Evolutionary conservation across 2,888 invertebrate genomes (phyloP).

Genomic region (Entomobrya multifasciata): DNA sequence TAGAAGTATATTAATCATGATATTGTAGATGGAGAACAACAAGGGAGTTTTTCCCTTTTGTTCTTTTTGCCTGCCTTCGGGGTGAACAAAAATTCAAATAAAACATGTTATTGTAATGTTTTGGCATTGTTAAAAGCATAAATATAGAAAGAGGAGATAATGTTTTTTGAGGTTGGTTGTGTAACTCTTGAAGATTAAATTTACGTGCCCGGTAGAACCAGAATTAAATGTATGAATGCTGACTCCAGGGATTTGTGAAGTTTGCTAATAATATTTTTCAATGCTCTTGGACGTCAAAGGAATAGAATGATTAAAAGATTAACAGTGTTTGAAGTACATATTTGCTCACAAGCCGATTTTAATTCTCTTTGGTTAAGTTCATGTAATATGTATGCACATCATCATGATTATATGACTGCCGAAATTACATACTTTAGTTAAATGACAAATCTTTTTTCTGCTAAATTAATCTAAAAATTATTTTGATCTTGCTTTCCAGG

Average conservation of each 20-base stretch:
- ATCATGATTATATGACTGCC: no score
- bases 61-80: constrained; percentile 6
- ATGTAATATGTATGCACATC: no score
- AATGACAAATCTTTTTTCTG: no score
- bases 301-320: constrained; percentile 28
- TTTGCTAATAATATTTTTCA: background rate
- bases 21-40: constrained; percentile 28
- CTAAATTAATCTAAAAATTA: background rate
- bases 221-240: no score
- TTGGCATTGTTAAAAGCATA: background rate
- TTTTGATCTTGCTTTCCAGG: background rate
- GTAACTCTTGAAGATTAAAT: constrained; percentile 12
- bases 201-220: background rate
- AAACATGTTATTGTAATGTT: constrained; percentile 10
- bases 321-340: background rate
- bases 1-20: constrained; percentile 62
- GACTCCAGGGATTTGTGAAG: no score
- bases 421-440: no score
- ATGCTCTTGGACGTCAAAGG: background rate
- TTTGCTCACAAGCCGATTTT: background rate
- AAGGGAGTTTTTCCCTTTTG: constrained; percentile 34
- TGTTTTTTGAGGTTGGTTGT: background rate
- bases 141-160: background rate
- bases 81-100: background rate
- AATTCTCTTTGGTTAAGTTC: background rate